Base-by-base conservation (phyloP, 2,888 invertebrate genomes). In the Tromatobia lineatoria region DNA sequence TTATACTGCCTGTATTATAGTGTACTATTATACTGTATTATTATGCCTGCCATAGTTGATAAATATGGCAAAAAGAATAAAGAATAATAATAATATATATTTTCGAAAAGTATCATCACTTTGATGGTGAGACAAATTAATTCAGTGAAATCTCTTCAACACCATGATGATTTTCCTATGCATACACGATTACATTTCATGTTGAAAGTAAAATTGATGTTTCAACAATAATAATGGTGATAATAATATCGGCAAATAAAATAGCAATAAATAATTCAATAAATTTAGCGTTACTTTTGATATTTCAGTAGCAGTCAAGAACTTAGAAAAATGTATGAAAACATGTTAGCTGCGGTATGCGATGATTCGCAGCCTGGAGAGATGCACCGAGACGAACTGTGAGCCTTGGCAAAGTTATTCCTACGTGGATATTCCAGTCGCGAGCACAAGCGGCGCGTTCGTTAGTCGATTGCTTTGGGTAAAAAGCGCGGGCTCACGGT, bases 391-490 rank as follows among this genome's bases (percentile, higher is more conserved):
- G 67, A 69, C 75, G 75, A 75, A 66, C 52, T 50, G 42, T 20
- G 45, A 57, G 64, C 52, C 25, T 18, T 38, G 45, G 67, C 18
- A n/a, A 20, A 67, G 67, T 25, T 45, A 61, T 29, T 69, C 13
- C 50, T 25, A 20, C 54, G 71, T 80, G 87, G 87, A 89, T 91
- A 90, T 90, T 89, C 89, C 88, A 87, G 64, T 61, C 75, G 76
- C 71, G 67, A 38, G 89, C 88, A 88, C 87, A 87, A 86, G 47
- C 11, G 47, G 50, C 79, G 85, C 86, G 87, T 89, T 91, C 91
- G 91, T 91, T 91, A 91, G 90, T 64, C 88, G 86, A 89, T 90
- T 86, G 88, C 89, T 91, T 89, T 88, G 88, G 90, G 89, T 90
- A 88, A 88, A 90, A 90, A 90, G 88, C 87, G 83, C 86, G 87